Conservation (phyloP, 2,113 vertebrate genomes). For the Fregata magnificens region DNA sequence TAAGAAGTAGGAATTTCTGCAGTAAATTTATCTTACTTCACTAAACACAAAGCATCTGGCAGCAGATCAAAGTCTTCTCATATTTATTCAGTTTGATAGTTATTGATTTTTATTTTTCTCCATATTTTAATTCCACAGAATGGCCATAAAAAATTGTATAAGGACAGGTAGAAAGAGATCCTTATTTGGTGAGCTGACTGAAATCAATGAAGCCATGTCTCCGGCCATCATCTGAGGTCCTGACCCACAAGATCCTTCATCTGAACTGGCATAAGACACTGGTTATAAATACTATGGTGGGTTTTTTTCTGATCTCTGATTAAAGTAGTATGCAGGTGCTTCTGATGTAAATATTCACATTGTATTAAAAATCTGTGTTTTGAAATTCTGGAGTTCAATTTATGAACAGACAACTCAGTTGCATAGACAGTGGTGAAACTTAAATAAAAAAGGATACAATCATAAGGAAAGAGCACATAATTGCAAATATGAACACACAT, state of each 20-base stretch:
- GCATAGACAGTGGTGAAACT: not conserved
- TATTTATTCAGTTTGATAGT: not conserved
- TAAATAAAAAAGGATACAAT: not conserved
- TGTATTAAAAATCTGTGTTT: not conserved
- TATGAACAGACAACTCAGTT: not conserved
- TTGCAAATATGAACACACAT: not conserved
- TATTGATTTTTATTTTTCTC: not conserved
- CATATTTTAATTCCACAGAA: not conserved
- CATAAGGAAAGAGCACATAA: not conserved
- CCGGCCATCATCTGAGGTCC: not conserved
- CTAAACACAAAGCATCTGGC: not conserved
- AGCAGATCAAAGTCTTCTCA: not conserved
- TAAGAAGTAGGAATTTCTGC: not conserved
- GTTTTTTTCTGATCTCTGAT: not conserved
- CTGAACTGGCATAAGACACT: not conserved
- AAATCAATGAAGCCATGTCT: not conserved
- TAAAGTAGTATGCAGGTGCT: not conserved
- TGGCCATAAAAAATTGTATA: not conserved
- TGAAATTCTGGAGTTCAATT: not conserved
- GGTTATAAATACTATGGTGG: not conserved
- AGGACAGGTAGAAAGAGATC: not conserved
- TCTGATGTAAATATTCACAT: not conserved
- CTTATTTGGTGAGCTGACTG: not conserved
- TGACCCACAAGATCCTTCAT: not conserved
- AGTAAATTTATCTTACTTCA: not conserved